A percentile compares a stretch with the other conserved stretches of the same genome.
Conservation (phyloP, 2,888 invertebrate genomes). For the Mactromeris polynyma region DNA sequence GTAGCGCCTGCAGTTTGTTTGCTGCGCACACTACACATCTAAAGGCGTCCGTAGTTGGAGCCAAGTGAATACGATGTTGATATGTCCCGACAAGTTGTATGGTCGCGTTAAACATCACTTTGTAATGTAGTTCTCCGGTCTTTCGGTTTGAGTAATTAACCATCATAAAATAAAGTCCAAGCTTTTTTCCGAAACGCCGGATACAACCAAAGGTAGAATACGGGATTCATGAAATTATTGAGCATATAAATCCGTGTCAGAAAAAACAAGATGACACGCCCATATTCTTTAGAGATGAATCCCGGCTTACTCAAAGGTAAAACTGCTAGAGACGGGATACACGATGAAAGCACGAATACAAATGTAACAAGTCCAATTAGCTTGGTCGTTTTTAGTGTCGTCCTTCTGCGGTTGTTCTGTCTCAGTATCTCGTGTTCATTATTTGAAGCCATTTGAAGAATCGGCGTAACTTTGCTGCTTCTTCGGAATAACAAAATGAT, state of each 20-base stretch:
- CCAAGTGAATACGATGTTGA: too few species aligned
- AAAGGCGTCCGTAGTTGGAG: too few species aligned
- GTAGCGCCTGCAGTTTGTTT: too few species aligned
- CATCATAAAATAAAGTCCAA: not conserved
- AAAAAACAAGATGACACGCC: not conserved
- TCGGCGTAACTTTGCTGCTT: not conserved
- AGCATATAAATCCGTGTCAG: slow-evolving; percentile 24
- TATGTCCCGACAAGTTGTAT: too few species aligned
- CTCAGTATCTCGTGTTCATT: not conserved
- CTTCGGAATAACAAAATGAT: not conserved
- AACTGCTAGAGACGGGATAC: not conserved
- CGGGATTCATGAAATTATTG: slow-evolving; percentile 34
- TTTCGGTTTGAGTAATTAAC: too few species aligned
- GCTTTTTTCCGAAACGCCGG: slow-evolving; percentile 23
- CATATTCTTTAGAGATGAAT: not conserved
- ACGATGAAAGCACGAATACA: not conserved
- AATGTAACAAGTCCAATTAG: not conserved
- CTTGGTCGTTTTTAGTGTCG: not conserved
- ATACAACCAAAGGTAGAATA: slow-evolving; percentile 30
- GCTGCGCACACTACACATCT: too few species aligned
- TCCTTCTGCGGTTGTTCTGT: not conserved
- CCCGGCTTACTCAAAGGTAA: not conserved
- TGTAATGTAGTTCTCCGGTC: too few species aligned
- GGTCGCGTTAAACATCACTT: too few species aligned
- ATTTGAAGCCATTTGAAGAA: not conserved